phyloP scores from a whole-genome alignment of 2,113 vertebrate genomes.

The Thinocorus orbignyianus region DNA sequence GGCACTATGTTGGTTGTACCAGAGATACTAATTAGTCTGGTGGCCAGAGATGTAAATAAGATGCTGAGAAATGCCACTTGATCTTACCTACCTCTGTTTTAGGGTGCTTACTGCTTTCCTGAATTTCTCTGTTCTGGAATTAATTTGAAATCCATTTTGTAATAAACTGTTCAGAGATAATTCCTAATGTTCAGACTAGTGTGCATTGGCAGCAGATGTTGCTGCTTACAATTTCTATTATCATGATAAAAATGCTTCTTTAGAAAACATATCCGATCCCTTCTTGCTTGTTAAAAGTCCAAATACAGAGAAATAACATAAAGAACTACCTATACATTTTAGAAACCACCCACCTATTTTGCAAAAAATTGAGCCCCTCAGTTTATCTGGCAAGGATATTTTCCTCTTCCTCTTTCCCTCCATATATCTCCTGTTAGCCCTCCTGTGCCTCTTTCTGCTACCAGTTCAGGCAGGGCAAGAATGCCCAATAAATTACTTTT shows the following conservation, averaged over 20 bases:
- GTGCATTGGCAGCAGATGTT: neutral
- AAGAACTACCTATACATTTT: neutral
- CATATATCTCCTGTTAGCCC: neutral
- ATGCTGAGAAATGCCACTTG: neutral
- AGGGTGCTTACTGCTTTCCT: neutral
- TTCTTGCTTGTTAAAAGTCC: neutral
- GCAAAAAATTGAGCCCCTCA: neutral
- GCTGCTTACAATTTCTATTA: neutral
- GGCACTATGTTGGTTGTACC: neutral
- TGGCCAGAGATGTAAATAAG: neutral
- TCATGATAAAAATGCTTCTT: neutral
- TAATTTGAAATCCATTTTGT: neutral
- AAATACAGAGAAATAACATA: neutral
- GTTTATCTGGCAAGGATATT: neutral
- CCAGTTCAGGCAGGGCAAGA: neutral
- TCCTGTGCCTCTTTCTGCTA: neutral
- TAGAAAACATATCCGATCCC: neutral
- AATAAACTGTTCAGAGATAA: neutral
- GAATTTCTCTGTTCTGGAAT: conserved; percentile 31
- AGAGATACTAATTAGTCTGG: neutral
- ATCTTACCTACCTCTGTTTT: neutral
- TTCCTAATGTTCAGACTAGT: neutral
- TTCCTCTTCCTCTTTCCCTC: neutral
- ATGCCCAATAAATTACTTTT: neutral
- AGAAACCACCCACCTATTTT: neutral